Base-by-base conservation (phyloP, 1,140 invertebrate genomes). In the Drosophila erecta region DNA sequence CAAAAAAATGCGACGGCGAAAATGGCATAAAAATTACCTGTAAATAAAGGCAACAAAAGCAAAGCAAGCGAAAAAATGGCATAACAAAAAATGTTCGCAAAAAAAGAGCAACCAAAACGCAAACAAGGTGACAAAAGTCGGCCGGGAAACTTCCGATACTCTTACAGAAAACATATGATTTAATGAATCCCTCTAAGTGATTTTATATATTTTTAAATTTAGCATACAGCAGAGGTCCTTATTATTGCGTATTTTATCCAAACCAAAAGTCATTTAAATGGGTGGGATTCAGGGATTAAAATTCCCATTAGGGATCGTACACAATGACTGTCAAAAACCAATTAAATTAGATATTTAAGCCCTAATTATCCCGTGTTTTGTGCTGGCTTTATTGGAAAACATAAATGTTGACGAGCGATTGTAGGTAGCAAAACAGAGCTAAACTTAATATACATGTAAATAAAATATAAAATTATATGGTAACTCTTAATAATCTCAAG, bases 21-120 rank as follows among this genome's bases (percentile, higher is more conserved):
- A 71, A 47, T 44, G 65, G 38, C 71, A 62, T 70, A 59, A 55
- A 79, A 84, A 85, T 80, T 75, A 85, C 76, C 49, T 50, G 57
- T 61, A 76, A 80, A 79, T 72, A 76, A 85, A 62, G 47, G 54
- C 65, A 76, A 55, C 46, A 79, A 57, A 55, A 62, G 24, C 35
- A 54, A 35, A 35, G 55, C 15, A 47, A 55, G 44, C 43, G 46
- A 24, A 55, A 73, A 47, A 65, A 75, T 58, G 53, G 58, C 49
- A 74, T 38, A 46, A 37, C 30, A 33, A 46, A 43, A 54, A 4
- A 24, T 4, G 12, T 24, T 15, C 49, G 30, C n/a, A 44, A 43
- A 53, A 38, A 66, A 60, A 33, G 10, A 38, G 33, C 14, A 55
- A 35, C 20, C 35, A 40, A 67, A 57, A 53, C 24, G 17, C 41